These are phyloP conservation scores for Pinna nobilis DNA, from an alignment of 1,140 invertebrate species.

Conservation along the genomic window DNA sequence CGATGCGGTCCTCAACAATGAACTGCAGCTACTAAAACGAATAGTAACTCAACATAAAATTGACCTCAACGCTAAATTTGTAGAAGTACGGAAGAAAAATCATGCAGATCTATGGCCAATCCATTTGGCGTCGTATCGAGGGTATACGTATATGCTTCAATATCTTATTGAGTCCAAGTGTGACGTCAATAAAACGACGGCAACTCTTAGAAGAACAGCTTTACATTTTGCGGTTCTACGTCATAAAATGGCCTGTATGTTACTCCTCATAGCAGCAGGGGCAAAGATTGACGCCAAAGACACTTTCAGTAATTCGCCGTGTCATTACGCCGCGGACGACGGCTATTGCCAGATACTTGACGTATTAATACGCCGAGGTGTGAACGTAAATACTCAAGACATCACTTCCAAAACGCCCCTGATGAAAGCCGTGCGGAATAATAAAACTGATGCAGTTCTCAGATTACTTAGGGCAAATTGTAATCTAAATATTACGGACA, in stretches of 20 bases:
- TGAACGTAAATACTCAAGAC: slow-evolving; percentile 71
- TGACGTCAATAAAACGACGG: slow-evolving; percentile 71
- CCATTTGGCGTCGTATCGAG: slow-evolving; percentile 71
- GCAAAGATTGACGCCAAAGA: slow-evolving; percentile 72
- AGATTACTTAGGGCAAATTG: slow-evolving; percentile 66
- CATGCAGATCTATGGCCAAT: slow-evolving; percentile 72
- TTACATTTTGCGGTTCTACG: slow-evolving; percentile 72
- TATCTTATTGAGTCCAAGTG: slow-evolving; percentile 73
- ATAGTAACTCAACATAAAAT: slow-evolving; percentile 72
- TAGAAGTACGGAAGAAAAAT: slow-evolving; percentile 72
- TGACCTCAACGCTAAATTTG: slow-evolving; percentile 73
- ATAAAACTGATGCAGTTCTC: slow-evolving; percentile 70
- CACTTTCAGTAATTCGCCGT: slow-evolving; percentile 73
- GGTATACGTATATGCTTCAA: slow-evolving; percentile 73
- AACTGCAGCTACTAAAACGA: slow-evolving; percentile 67
- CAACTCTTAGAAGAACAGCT: slow-evolving; percentile 68
- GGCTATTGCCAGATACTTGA: slow-evolving; percentile 72
- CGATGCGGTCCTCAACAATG: slow-evolving; percentile 73
- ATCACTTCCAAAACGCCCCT: slow-evolving; percentile 74
- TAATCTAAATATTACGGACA: slow-evolving; percentile 94
- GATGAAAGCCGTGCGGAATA: slow-evolving; percentile 74
- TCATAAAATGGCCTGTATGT: slow-evolving; percentile 72
- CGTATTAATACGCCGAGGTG: slow-evolving; percentile 67
- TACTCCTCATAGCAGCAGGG: slow-evolving; percentile 68
- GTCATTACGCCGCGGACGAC: slow-evolving; percentile 74